A percentile compares a stretch with the other conserved stretches of the same genome.
Conservation (phyloP, 2,888 invertebrate genomes). For the Aplocera efformata region DNA sequence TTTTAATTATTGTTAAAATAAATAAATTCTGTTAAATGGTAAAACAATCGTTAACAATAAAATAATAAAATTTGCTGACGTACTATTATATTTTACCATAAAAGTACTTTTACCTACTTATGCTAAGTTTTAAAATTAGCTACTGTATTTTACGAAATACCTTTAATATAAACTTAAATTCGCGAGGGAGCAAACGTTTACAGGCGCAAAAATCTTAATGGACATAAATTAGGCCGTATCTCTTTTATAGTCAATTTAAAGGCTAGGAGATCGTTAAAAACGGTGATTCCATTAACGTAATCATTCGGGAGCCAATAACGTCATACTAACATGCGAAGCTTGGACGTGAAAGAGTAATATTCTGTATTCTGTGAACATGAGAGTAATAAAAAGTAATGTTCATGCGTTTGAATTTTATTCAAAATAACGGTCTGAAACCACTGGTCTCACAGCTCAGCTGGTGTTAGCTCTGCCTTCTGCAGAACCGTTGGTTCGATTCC, state of each 20-base stretch:
- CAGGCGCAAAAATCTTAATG: constrained; percentile 48
- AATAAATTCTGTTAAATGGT: too few species aligned
- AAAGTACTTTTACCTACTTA: background rate
- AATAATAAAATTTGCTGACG: too few species aligned
- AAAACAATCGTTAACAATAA: too few species aligned
- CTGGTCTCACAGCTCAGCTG: too few species aligned
- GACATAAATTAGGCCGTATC: constrained; percentile 68
- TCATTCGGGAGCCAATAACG: constrained; percentile 69
- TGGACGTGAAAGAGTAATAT: constrained; percentile 32
- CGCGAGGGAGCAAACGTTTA: constrained; percentile 44
- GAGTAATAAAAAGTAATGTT: constrained; percentile 7
- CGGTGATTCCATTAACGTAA: constrained; percentile 68
- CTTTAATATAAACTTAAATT: constrained; percentile 32
- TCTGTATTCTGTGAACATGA: constrained; percentile 19
- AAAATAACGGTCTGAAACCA: too few species aligned
- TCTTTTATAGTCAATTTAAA: constrained; percentile 70
- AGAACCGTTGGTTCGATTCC: too few species aligned
- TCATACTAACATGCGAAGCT: constrained; percentile 65
- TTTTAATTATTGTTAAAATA: too few species aligned
- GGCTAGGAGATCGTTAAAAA: constrained; percentile 68
- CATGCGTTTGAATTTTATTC: too few species aligned
- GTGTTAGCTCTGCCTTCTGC: too few species aligned
- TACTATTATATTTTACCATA: too few species aligned
- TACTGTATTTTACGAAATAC: constrained; percentile 1
- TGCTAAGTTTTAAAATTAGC: too few species aligned